These are phyloP conservation scores for Agrotis puta DNA, from an alignment of 2,888 invertebrate genomes.

Conservation along the genomic window DNA sequence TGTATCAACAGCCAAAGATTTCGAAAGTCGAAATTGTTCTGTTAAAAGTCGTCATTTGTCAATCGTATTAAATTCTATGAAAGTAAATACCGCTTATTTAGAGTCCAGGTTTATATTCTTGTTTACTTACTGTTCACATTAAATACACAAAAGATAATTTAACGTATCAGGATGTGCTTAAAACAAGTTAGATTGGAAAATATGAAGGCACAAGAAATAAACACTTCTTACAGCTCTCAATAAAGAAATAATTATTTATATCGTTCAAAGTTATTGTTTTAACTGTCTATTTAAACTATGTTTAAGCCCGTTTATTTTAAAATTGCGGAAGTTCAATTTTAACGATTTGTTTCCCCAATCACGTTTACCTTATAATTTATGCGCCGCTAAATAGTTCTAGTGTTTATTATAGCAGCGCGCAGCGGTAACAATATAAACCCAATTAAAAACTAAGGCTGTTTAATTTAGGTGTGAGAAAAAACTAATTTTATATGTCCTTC, in stretches of 20 bases:
- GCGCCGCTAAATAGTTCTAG: neutral
- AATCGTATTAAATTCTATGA: too few relatives aligned
- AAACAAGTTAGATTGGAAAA: neutral
- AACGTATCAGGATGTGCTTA: neutral
- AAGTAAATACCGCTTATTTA: too few relatives aligned
- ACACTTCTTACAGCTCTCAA: too few relatives aligned
- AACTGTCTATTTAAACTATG: neutral
- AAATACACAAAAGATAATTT: neutral
- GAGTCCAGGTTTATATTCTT: too few relatives aligned
- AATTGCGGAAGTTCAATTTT: slow-evolving; percentile 3
- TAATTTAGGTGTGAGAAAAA: neutral
- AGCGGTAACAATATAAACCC: neutral
- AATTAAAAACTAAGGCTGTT: slow-evolving; percentile 6
- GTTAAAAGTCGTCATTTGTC: too few relatives aligned
- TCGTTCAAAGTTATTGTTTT: neutral
- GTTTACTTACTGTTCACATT: neutral
- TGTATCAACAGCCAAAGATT: neutral
- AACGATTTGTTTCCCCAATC: neutral
- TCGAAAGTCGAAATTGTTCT: too few relatives aligned
- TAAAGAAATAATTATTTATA: neutral
- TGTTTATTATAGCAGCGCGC: neutral
- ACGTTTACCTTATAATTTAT: neutral
- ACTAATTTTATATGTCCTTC: neutral
- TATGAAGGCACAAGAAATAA: neutral
- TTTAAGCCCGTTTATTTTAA: neutral